Conservation (phyloP, 2,888 invertebrate genomes). For the Plebejus melissa region DNA sequence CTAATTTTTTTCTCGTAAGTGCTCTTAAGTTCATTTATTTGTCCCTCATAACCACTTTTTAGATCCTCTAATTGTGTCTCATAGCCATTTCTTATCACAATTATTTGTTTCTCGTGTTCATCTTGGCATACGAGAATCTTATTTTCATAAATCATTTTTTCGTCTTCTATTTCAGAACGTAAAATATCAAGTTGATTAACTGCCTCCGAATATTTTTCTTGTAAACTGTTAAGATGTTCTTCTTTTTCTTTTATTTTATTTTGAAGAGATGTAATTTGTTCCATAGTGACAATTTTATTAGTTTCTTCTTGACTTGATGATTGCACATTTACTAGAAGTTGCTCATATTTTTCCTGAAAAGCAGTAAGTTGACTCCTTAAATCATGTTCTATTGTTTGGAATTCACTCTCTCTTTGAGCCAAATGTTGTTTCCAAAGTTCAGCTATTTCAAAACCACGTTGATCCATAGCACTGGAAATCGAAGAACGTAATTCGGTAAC, state of each 20-base stretch:
- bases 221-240: slow-evolving; percentile 59
- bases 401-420: slow-evolving; percentile 81
- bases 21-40: slow-evolving; percentile 40
- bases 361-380: slow-evolving; percentile 73
- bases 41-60: slow-evolving; percentile 43
- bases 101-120: slow-evolving; percentile 63
- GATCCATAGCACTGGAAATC: slow-evolving; percentile 78
- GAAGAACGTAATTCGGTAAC: slow-evolving; percentile 69
- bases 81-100: slow-evolving; percentile 50
- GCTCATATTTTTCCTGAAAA: slow-evolving; percentile 70
- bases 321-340: slow-evolving; percentile 65
- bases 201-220: slow-evolving; percentile 64
- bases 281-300: slow-evolving; percentile 59
- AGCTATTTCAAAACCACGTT: slow-evolving; percentile 83
- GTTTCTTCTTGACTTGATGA: slow-evolving; percentile 71
- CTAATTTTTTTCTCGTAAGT: neutral
- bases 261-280: slow-evolving; percentile 64
- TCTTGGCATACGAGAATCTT: slow-evolving; percentile 66
- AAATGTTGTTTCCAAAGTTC: slow-evolving; percentile 85
- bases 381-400: slow-evolving; percentile 71
- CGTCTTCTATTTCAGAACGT: slow-evolving; percentile 70
- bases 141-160: slow-evolving; percentile 65
- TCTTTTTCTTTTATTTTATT: slow-evolving; percentile 69
- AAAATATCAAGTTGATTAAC: slow-evolving; percentile 63
- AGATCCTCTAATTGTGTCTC: slow-evolving; percentile 40